Base-by-base conservation (phyloP, 2,888 invertebrate species). In the Cremastobaeus sp. region DNA sequence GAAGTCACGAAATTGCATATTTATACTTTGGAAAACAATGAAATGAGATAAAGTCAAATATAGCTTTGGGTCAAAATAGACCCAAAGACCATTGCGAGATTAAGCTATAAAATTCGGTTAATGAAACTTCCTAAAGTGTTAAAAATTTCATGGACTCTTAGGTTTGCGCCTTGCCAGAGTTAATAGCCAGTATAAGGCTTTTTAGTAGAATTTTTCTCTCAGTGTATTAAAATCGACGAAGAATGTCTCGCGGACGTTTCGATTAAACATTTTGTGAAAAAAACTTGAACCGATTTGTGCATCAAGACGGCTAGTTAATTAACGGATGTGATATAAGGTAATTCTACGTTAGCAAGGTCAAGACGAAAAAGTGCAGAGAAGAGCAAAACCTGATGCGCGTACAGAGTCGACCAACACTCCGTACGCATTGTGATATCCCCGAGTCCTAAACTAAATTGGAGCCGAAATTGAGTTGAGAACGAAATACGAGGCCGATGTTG, bases 401-500 rank as follows among this genome's bases (percentile, higher is more conserved):
- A 74, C 66, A 39, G 62, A 41, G 55, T 41, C 47, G 28, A 77
- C 75, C 66, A 59, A 72, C 65, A 54, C 70, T 65, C 77, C 76
- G 75, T 78, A 80, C 79, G 82, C 78, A 83, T 82, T 84, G 85
- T 84, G 85, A 84, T 85, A 85, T 78, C 81, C 78, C 79, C 68
- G 55, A 45, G 39, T 39, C 66, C 62, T 54, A 70, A 43, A 35
- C 66, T 21, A 11, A 41, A 21, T 12, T 14, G 32, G 30, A 50
- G 37, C 47, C n/a, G n/a, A n/a, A n/a, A n/a, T 45, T 9, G n/a
- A 60, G 20, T 12, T 14, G 41, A 28, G 43, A 21, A 9, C 28
- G 50, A 32, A 12, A 48, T 52, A 55, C 17, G 17, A 37, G 21
- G 39, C 37, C 14, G 14, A 30, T 17, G 12, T 28, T 18, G 48